Percentiles rank a stretch among this genome's conserved stretches.
phyloP scores from a whole-genome alignment of 2,797 vertebrate genomes.

The Trachops cirrhosus region DNA sequence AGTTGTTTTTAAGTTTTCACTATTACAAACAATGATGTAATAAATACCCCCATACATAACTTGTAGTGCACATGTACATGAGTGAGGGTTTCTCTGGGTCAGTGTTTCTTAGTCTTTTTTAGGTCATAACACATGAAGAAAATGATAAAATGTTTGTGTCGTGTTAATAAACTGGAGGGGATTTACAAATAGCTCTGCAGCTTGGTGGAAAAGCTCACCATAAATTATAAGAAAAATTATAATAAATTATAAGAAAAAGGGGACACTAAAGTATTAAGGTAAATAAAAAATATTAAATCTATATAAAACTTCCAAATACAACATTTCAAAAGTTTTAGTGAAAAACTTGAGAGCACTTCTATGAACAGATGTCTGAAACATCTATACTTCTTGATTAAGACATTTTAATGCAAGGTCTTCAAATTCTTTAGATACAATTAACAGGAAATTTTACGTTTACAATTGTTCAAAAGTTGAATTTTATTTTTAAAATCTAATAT shows the following conservation, averaged over 20 bases:
- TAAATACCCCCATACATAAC: too few relatives aligned
- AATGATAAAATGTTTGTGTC: background rate
- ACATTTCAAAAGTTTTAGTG: background rate
- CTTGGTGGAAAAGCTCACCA: background rate
- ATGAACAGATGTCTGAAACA: background rate
- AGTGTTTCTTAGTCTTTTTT: background rate
- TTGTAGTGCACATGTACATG: background rate
- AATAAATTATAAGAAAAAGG: background rate
- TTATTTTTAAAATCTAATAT: background rate
- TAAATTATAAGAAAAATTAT: conserved; percentile 22
- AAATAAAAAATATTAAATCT: background rate
- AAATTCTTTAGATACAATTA: background rate
- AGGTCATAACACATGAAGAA: background rate
- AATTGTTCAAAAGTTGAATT: background rate
- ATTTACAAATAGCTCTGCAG: background rate
- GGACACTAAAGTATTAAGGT: background rate
- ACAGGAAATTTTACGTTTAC: background rate
- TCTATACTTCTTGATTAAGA: background rate
- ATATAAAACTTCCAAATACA: background rate
- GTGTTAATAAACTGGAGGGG: background rate
- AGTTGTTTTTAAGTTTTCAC: background rate
- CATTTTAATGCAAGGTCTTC: background rate
- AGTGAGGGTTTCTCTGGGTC: background rate
- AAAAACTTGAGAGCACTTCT: background rate
- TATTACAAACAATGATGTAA: background rate